Evolutionary conservation across 2,888 invertebrate species (phyloP).

Genomic region (Nephrotoma appendiculata): DNA sequence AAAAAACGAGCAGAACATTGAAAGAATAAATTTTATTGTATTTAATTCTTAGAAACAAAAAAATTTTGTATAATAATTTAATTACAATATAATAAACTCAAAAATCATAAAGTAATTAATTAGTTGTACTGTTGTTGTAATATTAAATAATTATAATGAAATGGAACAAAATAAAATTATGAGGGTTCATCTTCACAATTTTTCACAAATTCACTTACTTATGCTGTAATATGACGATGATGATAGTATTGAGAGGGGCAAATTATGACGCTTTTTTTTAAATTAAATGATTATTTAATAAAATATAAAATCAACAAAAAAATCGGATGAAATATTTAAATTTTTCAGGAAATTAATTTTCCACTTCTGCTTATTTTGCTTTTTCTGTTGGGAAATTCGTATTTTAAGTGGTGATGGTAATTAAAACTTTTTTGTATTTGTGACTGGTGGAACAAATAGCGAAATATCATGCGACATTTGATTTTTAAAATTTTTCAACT

Average conservation of each 20-base stretch:
- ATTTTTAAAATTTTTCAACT: background rate
- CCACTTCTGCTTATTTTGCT: background rate
- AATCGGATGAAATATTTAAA: background rate
- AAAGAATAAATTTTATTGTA: background rate
- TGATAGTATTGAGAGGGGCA: background rate
- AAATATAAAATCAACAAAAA: background rate
- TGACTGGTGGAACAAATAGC: background rate
- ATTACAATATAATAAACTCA: background rate
- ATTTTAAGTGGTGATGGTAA: background rate
- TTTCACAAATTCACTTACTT: background rate
- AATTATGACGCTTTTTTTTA: background rate
- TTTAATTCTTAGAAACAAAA: background rate
- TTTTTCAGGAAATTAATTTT: background rate
- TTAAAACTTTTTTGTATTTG: background rate
- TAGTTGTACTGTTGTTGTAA: background rate
- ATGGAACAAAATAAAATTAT: background rate
- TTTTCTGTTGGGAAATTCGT: background rate
- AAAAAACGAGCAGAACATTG: background rate
- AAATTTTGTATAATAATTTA: background rate
- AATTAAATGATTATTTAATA: background rate
- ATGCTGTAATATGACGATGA: background rate
- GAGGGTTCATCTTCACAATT: background rate
- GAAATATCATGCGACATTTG: background rate
- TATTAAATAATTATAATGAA: background rate
- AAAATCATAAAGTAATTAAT: background rate